These are phyloP conservation scores for Moxostoma hubbsi DNA, from an alignment of 2,797 vertebrate species.

Conservation along the genomic window DNA sequence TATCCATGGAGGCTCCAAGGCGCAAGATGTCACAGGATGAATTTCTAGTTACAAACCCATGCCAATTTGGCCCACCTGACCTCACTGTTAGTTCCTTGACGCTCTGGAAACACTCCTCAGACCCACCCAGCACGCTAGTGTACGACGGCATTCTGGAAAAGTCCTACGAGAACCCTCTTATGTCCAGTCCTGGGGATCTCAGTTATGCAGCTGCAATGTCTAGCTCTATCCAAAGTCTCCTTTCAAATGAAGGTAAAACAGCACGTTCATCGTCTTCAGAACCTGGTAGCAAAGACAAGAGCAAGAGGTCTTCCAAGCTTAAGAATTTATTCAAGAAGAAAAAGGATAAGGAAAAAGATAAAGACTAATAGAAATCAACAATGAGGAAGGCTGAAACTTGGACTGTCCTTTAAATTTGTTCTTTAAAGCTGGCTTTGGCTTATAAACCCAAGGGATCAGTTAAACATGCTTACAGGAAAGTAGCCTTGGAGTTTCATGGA, in stretches of 20 bases:
- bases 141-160: slow-evolving; percentile 98
- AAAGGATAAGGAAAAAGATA: slow-evolving; percentile 87
- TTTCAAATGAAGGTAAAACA: slow-evolving; percentile 66
- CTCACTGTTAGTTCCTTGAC: slow-evolving; percentile 79
- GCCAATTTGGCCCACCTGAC: slow-evolving; percentile 82
- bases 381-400: slow-evolving; percentile 73
- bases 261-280: slow-evolving; percentile 60
- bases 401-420: slow-evolving; percentile 43
- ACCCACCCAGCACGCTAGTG: slow-evolving; percentile 83
- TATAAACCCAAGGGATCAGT: not conserved
- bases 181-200: slow-evolving; percentile 46
- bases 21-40: slow-evolving; percentile 63
- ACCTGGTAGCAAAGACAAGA: slow-evolving; percentile 80
- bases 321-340: slow-evolving; percentile 98
- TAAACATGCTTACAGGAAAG: not conserved
- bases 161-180: slow-evolving; percentile 81
- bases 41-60: slow-evolving; percentile 60
- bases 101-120: slow-evolving; percentile 70
- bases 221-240: slow-evolving; percentile 62
- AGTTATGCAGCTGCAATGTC: slow-evolving; percentile 26
- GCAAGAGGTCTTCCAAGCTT: slow-evolving; percentile 90
- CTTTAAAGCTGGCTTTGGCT: not conserved
- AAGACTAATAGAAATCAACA: slow-evolving; percentile 65
- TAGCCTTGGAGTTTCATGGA: not conserved
- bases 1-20: slow-evolving; percentile 58